Percentiles rank a stretch among this genome's conserved stretches.
phyloP scores from a whole-genome alignment of 2,888 invertebrate species.

The Acholoe squamosa region DNA sequence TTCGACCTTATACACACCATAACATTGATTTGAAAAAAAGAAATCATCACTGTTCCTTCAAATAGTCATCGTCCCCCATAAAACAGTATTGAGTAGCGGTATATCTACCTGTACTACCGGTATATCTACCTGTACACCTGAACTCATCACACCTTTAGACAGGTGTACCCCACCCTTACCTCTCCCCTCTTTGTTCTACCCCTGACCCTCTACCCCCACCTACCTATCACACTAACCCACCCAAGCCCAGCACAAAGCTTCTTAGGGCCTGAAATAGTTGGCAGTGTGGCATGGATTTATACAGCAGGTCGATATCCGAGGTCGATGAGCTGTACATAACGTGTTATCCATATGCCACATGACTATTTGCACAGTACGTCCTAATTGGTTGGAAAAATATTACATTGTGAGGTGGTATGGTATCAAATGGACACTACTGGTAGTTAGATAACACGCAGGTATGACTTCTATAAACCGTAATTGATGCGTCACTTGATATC shows the following conservation, averaged over 20 bases:
- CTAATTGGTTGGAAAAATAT: constrained; percentile 11
- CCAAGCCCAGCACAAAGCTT: neutral
- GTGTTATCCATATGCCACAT: neutral
- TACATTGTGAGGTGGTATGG: too few relatives aligned
- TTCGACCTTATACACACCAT: too few relatives aligned
- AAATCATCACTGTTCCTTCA: too few relatives aligned
- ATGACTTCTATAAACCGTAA: too few relatives aligned
- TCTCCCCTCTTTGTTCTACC: neutral
- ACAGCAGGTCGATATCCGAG: neutral
- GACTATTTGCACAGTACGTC: neutral
- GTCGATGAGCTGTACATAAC: constrained; percentile 18
- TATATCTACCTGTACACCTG: neutral
- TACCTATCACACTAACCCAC: neutral
- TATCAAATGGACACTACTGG: too few relatives aligned
- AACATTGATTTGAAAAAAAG: too few relatives aligned
- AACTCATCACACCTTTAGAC: neutral
- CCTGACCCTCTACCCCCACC: neutral
- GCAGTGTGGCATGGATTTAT: constrained; percentile 3
- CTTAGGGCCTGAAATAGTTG: constrained; percentile 15
- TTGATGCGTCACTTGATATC: too few relatives aligned
- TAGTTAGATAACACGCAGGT: too few relatives aligned
- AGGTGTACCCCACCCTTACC: neutral
- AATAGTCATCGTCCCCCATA: too few relatives aligned
- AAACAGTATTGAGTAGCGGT: too few relatives aligned
- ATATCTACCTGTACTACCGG: neutral